Conservation (phyloP, 1,140 invertebrate species). For the Anthonomus grandis region DNA sequence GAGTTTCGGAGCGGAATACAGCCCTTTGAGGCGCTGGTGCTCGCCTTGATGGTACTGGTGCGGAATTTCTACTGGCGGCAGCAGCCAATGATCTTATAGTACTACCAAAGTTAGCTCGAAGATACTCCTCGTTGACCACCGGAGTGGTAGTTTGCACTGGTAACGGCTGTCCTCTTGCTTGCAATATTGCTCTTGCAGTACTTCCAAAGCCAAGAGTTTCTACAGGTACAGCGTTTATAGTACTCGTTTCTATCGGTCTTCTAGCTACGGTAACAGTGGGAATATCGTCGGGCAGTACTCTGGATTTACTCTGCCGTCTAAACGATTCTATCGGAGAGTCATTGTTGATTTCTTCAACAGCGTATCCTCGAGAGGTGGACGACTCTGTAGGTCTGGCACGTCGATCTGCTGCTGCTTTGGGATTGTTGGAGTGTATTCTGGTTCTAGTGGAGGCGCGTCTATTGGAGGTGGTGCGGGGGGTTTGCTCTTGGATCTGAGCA, state of each 20-base stretch:
- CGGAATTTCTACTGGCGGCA: constrained; percentile 1
- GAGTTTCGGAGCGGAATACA: constrained; percentile 15
- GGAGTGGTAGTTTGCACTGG: constrained; percentile 21
- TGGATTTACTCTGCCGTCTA: constrained; percentile 32
- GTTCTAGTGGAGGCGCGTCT: constrained; percentile 28
- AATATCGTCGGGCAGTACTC: constrained; percentile 27
- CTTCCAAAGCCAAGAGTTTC: constrained; percentile 22
- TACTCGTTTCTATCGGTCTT: constrained; percentile 24
- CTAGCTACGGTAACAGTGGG: not conserved
- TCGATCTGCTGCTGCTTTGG: constrained; percentile 19
- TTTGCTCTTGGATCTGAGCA: constrained; percentile 16
- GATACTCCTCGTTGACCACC: constrained; percentile 17
- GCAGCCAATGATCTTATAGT: constrained; percentile 20
- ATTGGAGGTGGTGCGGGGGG: constrained; percentile 9
- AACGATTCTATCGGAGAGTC: constrained; percentile 36
- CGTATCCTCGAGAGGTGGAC: constrained; percentile 32
- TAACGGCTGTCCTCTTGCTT: constrained; percentile 9
- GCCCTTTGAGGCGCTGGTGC: constrained; percentile 5
- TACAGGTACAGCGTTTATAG: constrained; percentile 9
- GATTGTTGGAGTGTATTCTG: constrained; percentile 21
- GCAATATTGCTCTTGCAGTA: constrained; percentile 16
- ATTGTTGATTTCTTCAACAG: constrained; percentile 43
- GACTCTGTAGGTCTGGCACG: constrained; percentile 7
- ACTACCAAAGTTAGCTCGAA: constrained; percentile 19
- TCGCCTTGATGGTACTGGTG: not conserved